Conservation (phyloP, 1,140 invertebrate species). For the Whitmania pigra region DNA sequence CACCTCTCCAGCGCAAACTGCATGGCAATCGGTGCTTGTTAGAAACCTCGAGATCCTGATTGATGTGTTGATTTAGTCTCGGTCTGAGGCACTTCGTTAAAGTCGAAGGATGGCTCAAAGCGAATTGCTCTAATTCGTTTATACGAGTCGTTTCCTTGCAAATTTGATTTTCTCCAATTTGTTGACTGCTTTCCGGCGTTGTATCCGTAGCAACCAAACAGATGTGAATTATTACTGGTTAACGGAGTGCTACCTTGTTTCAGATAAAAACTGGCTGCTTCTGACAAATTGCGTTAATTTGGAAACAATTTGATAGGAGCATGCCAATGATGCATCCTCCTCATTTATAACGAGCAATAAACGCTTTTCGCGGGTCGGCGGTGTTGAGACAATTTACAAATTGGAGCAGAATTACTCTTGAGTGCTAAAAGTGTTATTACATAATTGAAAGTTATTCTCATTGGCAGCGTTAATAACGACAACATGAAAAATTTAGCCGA, state of each 20-base stretch:
- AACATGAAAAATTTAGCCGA: not conserved
- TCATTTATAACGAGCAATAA: not conserved
- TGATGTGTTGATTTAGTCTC: conserved; percentile 11
- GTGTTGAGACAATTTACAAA: not conserved
- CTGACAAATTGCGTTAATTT: no score
- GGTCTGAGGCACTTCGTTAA: not conserved
- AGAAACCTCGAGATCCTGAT: no score
- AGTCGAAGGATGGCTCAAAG: conserved; percentile 4
- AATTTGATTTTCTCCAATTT: no score
- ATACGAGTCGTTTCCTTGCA: conserved; percentile 2
- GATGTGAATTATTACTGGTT: no score
- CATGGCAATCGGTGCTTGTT: no score
- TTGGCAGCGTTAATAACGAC: conserved; percentile 2
- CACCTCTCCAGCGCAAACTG: no score
- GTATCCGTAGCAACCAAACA: no score
- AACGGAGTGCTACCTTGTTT: no score
- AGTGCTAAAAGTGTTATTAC: conserved; percentile 15
- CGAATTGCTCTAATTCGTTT: conserved; percentile 14
- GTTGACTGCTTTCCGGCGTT: no score
- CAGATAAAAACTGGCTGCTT: no score
- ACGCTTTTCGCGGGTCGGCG: not conserved
- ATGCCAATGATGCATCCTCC: not conserved
- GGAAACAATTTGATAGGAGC: not conserved
- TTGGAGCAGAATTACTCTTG: not conserved
- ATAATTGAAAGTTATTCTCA: conserved; percentile 10